A percentile compares a stretch with the other conserved stretches of the same genome.
Conservation (phyloP, 1,140 invertebrate genomes). For the Choristoneura fumiferana region DNA sequence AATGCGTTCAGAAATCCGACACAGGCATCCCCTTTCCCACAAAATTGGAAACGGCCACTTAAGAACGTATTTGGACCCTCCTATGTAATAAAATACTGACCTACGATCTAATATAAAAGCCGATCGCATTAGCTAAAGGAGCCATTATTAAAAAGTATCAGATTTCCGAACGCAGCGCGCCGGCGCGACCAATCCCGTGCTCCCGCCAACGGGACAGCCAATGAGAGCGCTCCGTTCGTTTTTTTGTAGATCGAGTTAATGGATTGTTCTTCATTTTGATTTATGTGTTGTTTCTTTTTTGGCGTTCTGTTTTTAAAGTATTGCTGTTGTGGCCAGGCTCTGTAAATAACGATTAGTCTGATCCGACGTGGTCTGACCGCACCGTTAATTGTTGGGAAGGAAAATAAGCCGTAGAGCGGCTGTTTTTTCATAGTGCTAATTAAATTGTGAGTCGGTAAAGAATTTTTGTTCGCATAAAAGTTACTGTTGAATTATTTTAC, state of each 20-base stretch:
- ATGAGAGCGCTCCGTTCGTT: slow-evolving; percentile 51
- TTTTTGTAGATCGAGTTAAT: slow-evolving; percentile 71
- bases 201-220: slow-evolving; percentile 45
- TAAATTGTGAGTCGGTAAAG: too few species aligned
- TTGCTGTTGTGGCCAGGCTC: slow-evolving; percentile 31
- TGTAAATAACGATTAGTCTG: slow-evolving; percentile 8
- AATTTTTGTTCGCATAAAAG: too few species aligned
- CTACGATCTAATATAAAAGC: slow-evolving; percentile 63
- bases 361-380: too few species aligned
- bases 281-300: slow-evolving; percentile 61
- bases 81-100: slow-evolving; percentile 74
- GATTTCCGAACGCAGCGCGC: slow-evolving; percentile 62
- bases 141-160: slow-evolving; percentile 78
- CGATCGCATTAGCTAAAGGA: slow-evolving; percentile 74
- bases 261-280: slow-evolving; percentile 75
- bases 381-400: too few species aligned
- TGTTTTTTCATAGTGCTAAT: slow-evolving; percentile 1
- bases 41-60: slow-evolving; percentile 42
- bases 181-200: slow-evolving; percentile 51
- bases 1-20: slow-evolving; percentile 41
- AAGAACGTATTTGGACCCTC: slow-evolving; percentile 53
- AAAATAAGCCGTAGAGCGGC: too few species aligned
- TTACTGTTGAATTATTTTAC: too few species aligned
- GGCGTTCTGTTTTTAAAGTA: slow-evolving; percentile 35
- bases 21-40: slow-evolving; percentile 45